Evolutionary conservation across 2,888 invertebrate genomes (phyloP).

Genomic region (Tuta absoluta): DNA sequence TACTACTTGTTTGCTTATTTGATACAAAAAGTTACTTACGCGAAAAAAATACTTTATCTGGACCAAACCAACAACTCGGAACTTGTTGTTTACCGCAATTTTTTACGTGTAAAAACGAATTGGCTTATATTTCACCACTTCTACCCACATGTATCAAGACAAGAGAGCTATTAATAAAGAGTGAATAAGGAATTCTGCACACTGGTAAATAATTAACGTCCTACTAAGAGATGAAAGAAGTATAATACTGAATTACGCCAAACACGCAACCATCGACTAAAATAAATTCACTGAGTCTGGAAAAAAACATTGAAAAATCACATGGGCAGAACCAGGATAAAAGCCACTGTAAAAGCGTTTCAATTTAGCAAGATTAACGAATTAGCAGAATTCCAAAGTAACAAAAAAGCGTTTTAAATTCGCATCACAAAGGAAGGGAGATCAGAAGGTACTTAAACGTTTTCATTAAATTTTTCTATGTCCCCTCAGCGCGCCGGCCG

Average conservation of each 20-base stretch:
- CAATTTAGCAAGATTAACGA: conserved; percentile 6
- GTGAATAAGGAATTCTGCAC: background rate
- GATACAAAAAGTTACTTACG: too few relatives aligned
- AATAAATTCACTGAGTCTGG: background rate
- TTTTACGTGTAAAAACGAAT: background rate
- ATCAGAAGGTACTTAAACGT: conserved; percentile 45
- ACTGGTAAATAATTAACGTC: conserved; percentile 13
- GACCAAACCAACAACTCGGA: background rate
- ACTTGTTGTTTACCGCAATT: background rate
- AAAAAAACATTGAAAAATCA: background rate
- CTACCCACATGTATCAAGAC: conserved; percentile 14
- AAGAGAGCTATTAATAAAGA: conserved; percentile 11
- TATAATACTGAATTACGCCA: background rate
- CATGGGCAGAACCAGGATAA: background rate
- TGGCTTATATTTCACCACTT: background rate
- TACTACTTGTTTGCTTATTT: too few relatives aligned
- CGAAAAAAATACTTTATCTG: background rate
- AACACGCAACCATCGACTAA: background rate
- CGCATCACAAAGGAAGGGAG: conserved; percentile 43
- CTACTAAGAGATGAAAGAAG: background rate
- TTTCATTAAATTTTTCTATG: conserved; percentile 51
- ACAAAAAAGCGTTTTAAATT: conserved; percentile 24
- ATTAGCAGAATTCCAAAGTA: conserved; percentile 18
- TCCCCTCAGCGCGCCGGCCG: conserved; percentile 36
- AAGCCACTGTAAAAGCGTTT: background rate